Base-by-base conservation (phyloP, 1,140 invertebrate species). In the Globodera rostochiensis region DNA sequence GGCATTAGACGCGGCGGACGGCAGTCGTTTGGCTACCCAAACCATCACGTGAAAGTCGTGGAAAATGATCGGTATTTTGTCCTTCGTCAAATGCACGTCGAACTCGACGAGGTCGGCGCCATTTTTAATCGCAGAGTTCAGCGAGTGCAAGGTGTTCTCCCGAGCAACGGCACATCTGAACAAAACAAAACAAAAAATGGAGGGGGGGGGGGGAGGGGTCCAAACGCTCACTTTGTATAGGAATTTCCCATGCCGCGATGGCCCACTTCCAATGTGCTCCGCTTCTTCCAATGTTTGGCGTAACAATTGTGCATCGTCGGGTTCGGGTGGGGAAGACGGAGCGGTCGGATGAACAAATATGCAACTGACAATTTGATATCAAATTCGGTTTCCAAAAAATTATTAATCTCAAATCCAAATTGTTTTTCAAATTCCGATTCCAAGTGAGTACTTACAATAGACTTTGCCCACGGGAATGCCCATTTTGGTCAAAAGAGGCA, bases 41-140 rank as follows among this genome's bases (percentile, higher is more conserved):
- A 89, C 87, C n/a, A 88, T 70, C 3, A 89, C 89, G 69, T 90
- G 89, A 74, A 89, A 89, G 64, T 89, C 88, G 70, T 89, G 88
- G 70, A 83, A 89, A 45, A 89, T 84, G 21, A 89, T 86, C 19
- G 88, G 86, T 4, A 82, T 76, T 53, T 86, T 69, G 70, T 78
- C 77, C 70, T 90, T 90, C 3, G 89, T 90, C 64, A 89, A 67
- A 53, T 89, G 89, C 4, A 90, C 89, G 79, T 89, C 89, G 50
- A 90, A 89, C 77, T 89, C 89, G 7, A 90, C 89, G 74, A 84
- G 87, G 73, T 89, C 88, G 1, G 88, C 88, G n/a, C 88, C 88
- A 21, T 88, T 84, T 64, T 86, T 82, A 11, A 88, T 88, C n/a
- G 88, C 88, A 9, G 77, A 82, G 70, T 90, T 87, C 64, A 89